Conservation (phyloP, 2,797 vertebrate genomes). For the Cygnus olor region DNA sequence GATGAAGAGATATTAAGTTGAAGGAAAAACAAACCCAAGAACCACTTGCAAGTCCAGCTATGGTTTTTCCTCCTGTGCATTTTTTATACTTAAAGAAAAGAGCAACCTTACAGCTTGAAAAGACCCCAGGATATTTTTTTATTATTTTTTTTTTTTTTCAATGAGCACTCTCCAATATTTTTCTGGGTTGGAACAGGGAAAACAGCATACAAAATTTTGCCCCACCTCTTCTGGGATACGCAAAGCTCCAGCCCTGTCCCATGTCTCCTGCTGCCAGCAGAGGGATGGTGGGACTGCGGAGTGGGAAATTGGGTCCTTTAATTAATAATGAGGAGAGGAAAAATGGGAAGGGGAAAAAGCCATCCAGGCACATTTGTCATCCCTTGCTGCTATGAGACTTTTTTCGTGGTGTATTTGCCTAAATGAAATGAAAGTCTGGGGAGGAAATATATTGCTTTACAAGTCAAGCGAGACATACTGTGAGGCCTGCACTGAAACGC, state of each 20-base stretch:
- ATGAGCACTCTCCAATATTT: neutral
- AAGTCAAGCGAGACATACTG: neutral
- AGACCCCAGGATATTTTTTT: neutral
- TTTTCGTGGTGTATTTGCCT: neutral
- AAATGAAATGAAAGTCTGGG: neutral
- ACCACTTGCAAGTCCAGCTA: neutral
- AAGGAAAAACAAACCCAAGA: neutral
- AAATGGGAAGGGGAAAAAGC: neutral
- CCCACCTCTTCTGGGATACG: neutral
- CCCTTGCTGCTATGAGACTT: neutral
- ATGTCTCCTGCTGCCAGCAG: accelerated
- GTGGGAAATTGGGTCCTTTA: neutral
- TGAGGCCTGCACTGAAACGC: neutral
- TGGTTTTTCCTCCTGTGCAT: accelerated
- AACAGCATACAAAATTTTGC: neutral
- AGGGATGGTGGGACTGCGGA: accelerated
- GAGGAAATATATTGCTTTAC: neutral
- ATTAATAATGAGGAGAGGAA: neutral
- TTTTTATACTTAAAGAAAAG: neutral
- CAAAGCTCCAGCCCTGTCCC: accelerated
- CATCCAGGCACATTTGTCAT: neutral
- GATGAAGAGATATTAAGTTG: neutral
- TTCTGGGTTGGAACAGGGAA: neutral
- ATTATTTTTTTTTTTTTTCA: neutral
- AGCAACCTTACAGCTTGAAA: neutral